Percentiles rank a stretch among this genome's conserved stretches.
phyloP scores from a whole-genome alignment of 2,888 invertebrate species.

The Pandemis cinnamomeana region DNA sequence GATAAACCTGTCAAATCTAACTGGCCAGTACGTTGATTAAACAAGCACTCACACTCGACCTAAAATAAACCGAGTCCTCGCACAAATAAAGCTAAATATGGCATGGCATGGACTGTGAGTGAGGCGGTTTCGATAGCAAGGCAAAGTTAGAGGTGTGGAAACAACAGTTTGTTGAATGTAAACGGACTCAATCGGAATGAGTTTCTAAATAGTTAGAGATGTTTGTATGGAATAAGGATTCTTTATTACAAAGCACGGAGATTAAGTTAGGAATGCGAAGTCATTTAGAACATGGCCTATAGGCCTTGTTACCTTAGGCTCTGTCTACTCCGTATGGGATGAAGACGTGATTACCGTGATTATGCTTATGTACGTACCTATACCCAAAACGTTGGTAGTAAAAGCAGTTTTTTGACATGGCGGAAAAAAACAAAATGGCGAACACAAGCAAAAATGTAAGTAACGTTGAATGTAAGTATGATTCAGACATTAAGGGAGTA shows the following conservation, averaged over 20 bases:
- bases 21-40: conserved; percentile 52
- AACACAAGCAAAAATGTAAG: neutral
- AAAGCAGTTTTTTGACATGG: neutral
- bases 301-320: too few relatives aligned
- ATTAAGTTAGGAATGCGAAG: neutral
- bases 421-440: neutral
- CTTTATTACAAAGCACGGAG: neutral
- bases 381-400: neutral
- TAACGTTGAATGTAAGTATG: neutral
- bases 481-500: conserved; percentile 1
- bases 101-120: conserved; percentile 34
- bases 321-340: too few relatives aligned
- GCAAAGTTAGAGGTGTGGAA: conserved; percentile 61
- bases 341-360: too few relatives aligned
- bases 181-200: conserved; percentile 66
- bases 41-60: conserved; percentile 39
- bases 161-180: conserved; percentile 61
- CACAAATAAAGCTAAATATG: conserved; percentile 25
- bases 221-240: conserved; percentile 1
- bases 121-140: conserved; percentile 40
- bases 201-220: neutral
- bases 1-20: conserved; percentile 64
- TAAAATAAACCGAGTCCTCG: conserved; percentile 24
- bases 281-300: too few relatives aligned
- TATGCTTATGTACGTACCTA: too few relatives aligned